Conservation (phyloP, 1,140 invertebrate species). For the Cataglyphis hispanica region DNA sequence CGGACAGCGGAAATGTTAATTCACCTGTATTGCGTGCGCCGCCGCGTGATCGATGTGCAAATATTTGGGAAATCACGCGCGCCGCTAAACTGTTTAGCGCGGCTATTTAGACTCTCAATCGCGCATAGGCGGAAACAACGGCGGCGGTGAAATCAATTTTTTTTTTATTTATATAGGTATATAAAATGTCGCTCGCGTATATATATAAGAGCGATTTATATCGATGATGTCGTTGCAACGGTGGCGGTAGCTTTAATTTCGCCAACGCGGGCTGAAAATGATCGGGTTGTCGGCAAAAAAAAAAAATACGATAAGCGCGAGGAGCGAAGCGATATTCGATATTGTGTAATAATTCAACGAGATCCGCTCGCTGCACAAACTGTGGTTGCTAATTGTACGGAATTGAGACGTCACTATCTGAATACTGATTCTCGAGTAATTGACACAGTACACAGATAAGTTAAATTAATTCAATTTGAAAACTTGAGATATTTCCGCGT, state of each 20-base stretch:
- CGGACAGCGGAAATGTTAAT: constrained; percentile 70
- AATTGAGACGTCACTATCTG: constrained; percentile 22
- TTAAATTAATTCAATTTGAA: constrained; percentile 41
- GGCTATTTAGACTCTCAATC: constrained; percentile 57
- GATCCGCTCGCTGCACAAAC: not conserved
- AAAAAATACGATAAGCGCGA: too few relatives aligned
- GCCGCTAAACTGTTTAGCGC: constrained; percentile 69
- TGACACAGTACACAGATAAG: constrained; percentile 29
- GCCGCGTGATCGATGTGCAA: constrained; percentile 69
- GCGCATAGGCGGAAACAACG: not conserved
- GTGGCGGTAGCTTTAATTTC: constrained; percentile 3
- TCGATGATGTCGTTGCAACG: constrained; percentile 10
- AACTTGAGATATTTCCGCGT: constrained; percentile 23
- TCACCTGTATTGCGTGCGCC: constrained; percentile 51
- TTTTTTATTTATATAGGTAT: not conserved
- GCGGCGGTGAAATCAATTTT: not conserved
- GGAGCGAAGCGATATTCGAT: not conserved
- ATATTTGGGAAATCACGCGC: constrained; percentile 74
- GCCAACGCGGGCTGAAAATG: not conserved
- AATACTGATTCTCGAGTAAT: constrained; percentile 45
- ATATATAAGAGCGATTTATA: constrained; percentile 36
- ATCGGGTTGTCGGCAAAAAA: not conserved
- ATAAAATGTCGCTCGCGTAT: not conserved
- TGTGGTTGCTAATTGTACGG: not conserved
- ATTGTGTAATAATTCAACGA: constrained; percentile 31